Base-by-base conservation (phyloP, 2,888 invertebrate genomes). In the Oegoconia quadripuncta region DNA sequence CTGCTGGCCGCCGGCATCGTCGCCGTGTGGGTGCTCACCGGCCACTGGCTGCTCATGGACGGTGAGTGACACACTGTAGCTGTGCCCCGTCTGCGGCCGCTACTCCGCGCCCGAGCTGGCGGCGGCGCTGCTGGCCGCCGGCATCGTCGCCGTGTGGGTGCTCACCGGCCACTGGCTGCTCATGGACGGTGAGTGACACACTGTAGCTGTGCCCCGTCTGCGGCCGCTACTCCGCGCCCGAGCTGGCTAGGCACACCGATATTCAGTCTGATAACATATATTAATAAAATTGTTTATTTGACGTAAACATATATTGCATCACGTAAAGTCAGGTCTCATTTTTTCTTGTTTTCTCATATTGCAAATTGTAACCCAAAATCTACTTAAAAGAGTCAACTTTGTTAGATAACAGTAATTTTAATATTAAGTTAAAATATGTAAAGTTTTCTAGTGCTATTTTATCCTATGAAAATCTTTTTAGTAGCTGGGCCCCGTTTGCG, bases 1-100 rank as follows among this genome's bases (percentile, higher is more conserved):
- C 93, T 95, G 52, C 88, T 98, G 44, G 95, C 97, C 48, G 93
- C 98, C 62, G 93, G 93, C 74, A 96, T 98, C 72, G 98, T 98
- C 43, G 97, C 97, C 84, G 93, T 98, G 53, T 98, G 98, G 98
- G 96, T 98, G 59, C 91, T 98, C 48, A 98, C 98, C 43, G 98
- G 98, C 1, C 98, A 98, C 84, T 98, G 98, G 98, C 90, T 98
- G 55, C 91, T 98, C 37, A 98, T 98, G 98, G 98, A 98, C 84
- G 95, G 94, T 93, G 63, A 73, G 87, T 66, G 18, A 16, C 7
- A n/a, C n/a, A n/a, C 20, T 18, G 15, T 13, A 31, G 17, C 14
- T n/a, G 26, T 26, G 5, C 11, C 8, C 3, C 5, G 11, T 97
- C 71, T 97, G 97, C 88, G 98, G 98, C 25, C 92, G 97, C 52